Evolutionary conservation across 2,888 invertebrate species (phyloP), one percentile per base, ranked within the genome.

Genomic region (Epinotia demarniana): DNA sequence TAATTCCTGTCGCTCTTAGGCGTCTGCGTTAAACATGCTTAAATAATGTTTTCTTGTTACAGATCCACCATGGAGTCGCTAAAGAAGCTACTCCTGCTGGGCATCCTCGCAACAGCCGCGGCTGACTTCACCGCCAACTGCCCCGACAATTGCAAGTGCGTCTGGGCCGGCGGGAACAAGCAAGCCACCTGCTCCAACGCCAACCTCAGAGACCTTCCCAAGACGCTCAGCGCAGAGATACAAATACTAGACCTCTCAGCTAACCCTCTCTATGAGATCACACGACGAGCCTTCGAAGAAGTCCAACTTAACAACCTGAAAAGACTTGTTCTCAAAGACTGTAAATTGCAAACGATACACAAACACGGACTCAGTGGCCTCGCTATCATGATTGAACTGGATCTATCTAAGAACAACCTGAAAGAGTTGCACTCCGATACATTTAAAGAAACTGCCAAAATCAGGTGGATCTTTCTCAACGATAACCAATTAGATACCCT

Each of bases 101-200:
- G 84, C 79, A 80, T 87, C 71, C 79, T 89, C 60, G 84, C 86
- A 27, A 85, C 90, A 12, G 84, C 90, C 62, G 86, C 87, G 67
- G 91, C 90, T 23, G 94, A 94, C 82, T 96, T 96, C 88, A 94
- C 95, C 71, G 93, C 92, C 46, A 94, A 95, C 85, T 97, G 97
- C 87, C 95, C 96, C 12, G 86, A 94, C 79, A 93, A 94, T 74
- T 98, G 98, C 92, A 96, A 96, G 84, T 98, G 98, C 88, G 96
- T 96, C 79, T 98, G 98, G 98, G 96, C 96, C 43, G 96, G 96
- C 77, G 98, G 98, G 8, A 97, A 96, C 88, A 97, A 97, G 87
- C 96, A 96, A 27, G 98, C 98, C 1, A 97, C 97, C 81, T 98
- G 98, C 87, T 95, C 95, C 53, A 94, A 95, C 73, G 94, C 95